phyloP scores from a whole-genome alignment of 2,888 invertebrate genomes.

The Agrochola circellaris region DNA sequence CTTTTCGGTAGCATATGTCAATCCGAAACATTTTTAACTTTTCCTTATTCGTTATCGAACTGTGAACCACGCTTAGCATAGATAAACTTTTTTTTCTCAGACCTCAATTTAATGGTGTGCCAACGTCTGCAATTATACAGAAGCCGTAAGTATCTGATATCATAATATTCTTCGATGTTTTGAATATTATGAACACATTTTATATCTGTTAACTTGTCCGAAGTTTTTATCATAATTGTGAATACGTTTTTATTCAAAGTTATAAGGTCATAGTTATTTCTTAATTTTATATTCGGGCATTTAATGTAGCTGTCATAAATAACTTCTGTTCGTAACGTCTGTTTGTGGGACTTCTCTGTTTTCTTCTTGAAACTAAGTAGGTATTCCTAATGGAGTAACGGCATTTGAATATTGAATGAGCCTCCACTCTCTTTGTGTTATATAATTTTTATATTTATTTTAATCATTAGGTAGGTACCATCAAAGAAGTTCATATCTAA shows the following conservation, averaged over 20 bases:
- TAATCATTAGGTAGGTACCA: too few relatives aligned
- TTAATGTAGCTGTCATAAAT: not conserved
- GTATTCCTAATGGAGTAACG: not conserved
- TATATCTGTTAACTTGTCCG: not conserved
- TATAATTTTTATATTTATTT: not conserved
- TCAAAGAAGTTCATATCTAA: too few relatives aligned
- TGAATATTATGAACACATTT: slow-evolving; percentile 28
- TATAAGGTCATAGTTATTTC: slow-evolving; percentile 18
- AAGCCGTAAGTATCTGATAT: slow-evolving; percentile 15
- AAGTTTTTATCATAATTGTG: slow-evolving; percentile 28
- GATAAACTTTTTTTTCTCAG: not conserved
- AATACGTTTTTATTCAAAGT: slow-evolving; percentile 39
- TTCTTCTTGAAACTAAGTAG: not conserved
- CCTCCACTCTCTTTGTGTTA: not conserved
- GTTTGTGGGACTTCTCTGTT: slow-evolving; percentile 5
- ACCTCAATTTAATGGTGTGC: too few relatives aligned
- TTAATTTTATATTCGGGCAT: not conserved
- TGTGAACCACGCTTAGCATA: not conserved
- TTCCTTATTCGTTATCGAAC: not conserved
- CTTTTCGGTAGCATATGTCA: not conserved
- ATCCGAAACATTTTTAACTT: not conserved
- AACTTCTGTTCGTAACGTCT: not conserved
- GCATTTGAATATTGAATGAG: not conserved
- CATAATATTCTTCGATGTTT: slow-evolving; percentile 25
- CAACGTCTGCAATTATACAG: slow-evolving; percentile 48